Conservation (phyloP, 2,888 invertebrate species). For the Tuta absoluta region DNA sequence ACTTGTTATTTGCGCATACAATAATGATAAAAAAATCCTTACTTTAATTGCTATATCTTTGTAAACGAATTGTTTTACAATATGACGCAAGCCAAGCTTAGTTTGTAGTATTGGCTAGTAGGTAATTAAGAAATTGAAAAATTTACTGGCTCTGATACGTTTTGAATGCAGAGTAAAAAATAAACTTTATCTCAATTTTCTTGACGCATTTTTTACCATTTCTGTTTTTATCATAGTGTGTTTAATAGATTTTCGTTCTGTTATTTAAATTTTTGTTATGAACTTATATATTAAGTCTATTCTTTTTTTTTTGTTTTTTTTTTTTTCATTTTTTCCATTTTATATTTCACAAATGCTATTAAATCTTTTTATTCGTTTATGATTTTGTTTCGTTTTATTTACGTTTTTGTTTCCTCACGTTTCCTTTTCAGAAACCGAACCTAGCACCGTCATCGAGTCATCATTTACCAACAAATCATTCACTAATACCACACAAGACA, state of each 20-base stretch:
- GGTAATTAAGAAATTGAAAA: no score
- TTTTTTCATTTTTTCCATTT: constrained; percentile 29
- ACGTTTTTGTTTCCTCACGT: constrained; percentile 24
- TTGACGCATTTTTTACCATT: no score
- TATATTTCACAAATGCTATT: no score
- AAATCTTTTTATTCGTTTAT: constrained; percentile 31
- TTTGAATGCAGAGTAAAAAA: no score
- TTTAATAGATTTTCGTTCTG: neutral
- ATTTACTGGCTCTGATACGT: no score
- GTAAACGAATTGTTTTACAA: no score
- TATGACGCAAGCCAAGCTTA: no score
- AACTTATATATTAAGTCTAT: neutral
- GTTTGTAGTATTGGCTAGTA: no score
- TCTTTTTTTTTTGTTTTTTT: constrained; percentile 28
- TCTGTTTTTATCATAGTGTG: neutral
- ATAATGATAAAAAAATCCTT: no score
- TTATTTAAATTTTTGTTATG: neutral
- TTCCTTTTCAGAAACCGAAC: constrained; percentile 20
- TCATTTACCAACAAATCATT: constrained; percentile 14
- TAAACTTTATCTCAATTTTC: no score
- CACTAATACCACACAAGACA: constrained; percentile 50
- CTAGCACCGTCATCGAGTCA: neutral
- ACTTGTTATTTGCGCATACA: no score
- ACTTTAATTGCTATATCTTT: no score
- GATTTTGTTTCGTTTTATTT: constrained; percentile 20